Base-by-base conservation (phyloP, 2,797 vertebrate species). In the Clarias platycephalus region DNA sequence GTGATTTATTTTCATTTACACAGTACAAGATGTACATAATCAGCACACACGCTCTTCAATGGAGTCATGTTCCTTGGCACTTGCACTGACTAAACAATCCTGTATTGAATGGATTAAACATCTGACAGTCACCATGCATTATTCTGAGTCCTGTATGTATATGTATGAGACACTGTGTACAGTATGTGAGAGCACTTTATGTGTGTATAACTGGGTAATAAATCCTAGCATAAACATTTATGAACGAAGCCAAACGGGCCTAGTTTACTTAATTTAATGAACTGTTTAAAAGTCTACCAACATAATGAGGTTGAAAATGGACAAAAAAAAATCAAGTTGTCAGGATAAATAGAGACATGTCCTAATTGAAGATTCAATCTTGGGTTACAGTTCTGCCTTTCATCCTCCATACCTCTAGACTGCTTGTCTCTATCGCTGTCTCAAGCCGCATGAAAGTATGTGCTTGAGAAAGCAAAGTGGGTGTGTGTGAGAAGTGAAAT, bases 61-160 rank as follows among this genome's bases (percentile, higher is more conserved):
- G 64, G 58, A 89, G 72, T 91, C 79, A 91, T 89, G 89, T 90
- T 93, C 92, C 92, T 91, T 93, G 92, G 90, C 91, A 90, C 92
- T 93, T 94, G 94, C 94, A 95, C 93, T 94, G 94, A 94, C 90
- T 93, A 90, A 93, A 93, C 85, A 86, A 63, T 81, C 81, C 89
- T 94, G 89, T 92, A 93, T 90, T 94, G 92, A 93, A 93, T 84
- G 82, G 90, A 95, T 94, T 94, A 95, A 95, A 95, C 89, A 88
- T 92, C 92, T 93, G 92, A 93, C 92, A 91, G 90, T 84, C 89
- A 89, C 76, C 62, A 31, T 49, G 82, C 86, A 9, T 83, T 80
- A 77, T 90, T 53, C 49, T 82, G 80, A 31, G 83, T 92, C 68
- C 82, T 86, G 82, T n/a, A 22, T 87, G 28, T 85, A 72, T 74